Evolutionary conservation across 2,797 vertebrate species (phyloP).

Genomic region (Cephalopachus bancanus): DNA sequence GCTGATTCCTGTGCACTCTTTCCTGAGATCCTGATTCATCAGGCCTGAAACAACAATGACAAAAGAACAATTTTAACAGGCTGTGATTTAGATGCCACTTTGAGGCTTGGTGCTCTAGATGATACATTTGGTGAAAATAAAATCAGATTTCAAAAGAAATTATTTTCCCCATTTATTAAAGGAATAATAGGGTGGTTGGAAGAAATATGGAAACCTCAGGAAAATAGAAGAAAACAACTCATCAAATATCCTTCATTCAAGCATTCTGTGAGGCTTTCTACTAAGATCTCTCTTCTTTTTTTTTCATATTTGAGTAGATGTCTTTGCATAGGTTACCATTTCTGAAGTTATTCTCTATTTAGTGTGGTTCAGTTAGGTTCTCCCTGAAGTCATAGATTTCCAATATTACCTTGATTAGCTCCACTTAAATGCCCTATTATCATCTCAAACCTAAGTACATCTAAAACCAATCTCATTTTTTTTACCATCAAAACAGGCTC

Average conservation of each 20-base stretch:
- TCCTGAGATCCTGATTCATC: background rate
- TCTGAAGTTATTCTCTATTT: background rate
- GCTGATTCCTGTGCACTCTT: background rate
- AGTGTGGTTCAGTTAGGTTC: background rate
- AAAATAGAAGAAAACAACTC: background rate
- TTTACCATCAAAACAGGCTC: background rate
- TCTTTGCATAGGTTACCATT: background rate
- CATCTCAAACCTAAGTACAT: background rate
- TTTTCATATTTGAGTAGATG: background rate
- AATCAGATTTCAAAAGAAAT: conserved; percentile 43
- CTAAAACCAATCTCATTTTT: background rate
- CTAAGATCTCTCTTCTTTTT: background rate
- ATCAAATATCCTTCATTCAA: background rate
- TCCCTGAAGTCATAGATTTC: background rate
- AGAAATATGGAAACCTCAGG: conserved; percentile 17
- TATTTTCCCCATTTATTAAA: background rate
- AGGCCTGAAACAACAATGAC: background rate
- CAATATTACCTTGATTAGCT: background rate
- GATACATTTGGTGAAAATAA: conserved; percentile 44
- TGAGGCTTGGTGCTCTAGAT: background rate
- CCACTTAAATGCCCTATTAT: background rate
- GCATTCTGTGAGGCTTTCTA: background rate
- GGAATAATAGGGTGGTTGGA: background rate
- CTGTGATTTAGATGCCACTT: background rate
- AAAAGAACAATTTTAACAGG: background rate